Evolutionary conservation across 2,888 invertebrate species (phyloP), one percentile per base, ranked within the genome.

Genomic region (Phaonia tiefii): DNA sequence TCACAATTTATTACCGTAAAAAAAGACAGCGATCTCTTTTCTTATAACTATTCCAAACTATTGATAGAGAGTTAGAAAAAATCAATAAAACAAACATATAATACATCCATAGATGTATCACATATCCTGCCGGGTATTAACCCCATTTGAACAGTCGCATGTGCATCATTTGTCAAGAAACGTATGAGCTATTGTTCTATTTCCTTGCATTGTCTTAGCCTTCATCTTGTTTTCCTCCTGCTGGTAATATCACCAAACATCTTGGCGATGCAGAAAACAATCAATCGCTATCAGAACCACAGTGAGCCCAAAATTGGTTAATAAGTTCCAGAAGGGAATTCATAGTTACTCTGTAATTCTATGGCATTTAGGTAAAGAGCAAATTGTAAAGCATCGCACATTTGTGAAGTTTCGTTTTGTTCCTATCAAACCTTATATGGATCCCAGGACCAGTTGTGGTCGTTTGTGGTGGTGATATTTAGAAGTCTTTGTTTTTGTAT

Each of bases 361-460:
- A 31, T 56, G 67, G 51, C 66, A 80, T 74, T 70, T 72, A 49
- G 49, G 63, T 65, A 74, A 76, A 80, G 49, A 74, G 58, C 26
- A 58, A 51, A 80, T 66, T 49, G 44, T 66, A 46, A 80, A 77
- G 70, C 73, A 58, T 74, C 51, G 51, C 20, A 66, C 46, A 74
- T 60, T 77, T 80, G 17, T 22, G 20, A 63, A 63, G 63, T 63
- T 70, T 66, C 42, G 39, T 56, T 72, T 25, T 22, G 25, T 17
- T 54, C 58, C 70, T 73, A 65, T 8, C 65, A 42, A 17, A 63
- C 76, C 76, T 51, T 74, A 70, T 77, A 70, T 76, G 80, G n/a
- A n/a, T n/a, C n/a, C n/a, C n/a, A n/a, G n/a, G 80, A 66, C 66
- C 65, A 58, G 76, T 58, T 74, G 76, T 73, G 65, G 73, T 76